Evolutionary conservation across 2,797 vertebrate species (phyloP), one percentile per base, ranked within the genome.

Genomic region (Vultur gryphus): DNA sequence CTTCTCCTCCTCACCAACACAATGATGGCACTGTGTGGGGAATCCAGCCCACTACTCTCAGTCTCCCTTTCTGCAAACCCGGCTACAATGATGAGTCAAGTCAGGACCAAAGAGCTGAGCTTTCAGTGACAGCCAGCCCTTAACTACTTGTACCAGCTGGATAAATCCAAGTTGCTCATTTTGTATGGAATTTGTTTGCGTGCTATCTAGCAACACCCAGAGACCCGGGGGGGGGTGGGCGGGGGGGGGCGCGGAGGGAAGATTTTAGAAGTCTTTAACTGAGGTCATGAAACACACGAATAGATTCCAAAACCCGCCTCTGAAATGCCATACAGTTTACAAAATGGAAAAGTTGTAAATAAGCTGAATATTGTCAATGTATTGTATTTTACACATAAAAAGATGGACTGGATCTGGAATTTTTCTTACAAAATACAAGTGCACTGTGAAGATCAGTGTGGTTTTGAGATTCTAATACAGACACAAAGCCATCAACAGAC

Each of bases 21-120:
- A 98, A 98, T 93, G 96, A 54, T 18, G 59, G 80, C 97, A 96
- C 98, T 98, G 98, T 98, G 59, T 72, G 58, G 54, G 67, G 81
- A 90, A 94, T 80, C 67, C 89, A 72, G 73, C 94, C 90, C 78
- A 44, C 90, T 57, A 58, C 87, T 54, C 90, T 80, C 86, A 57
- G 69, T 26, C 73, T 79, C 65, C 55, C 37, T 73, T 93, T 96
- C 93, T 79, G 90, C 92, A 94, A 81, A 49, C 44, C 71, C 65
- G 0, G 72, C 69, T 92, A 84, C 88, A 96, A 73, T 44, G 84
- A 85, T 2, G 17, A 95, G 77, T 59, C 87, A 92, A 95, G 62
- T 90, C 71, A 94, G 95, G 80, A 96, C 84, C 82, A 67, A 93
- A 96, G 87, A 87, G 72, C 52, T 67, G 84, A 91, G 90, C 28